Evolutionary conservation across 2,797 vertebrate genomes (phyloP).

Genomic region (Peromyscus melanophrys): DNA sequence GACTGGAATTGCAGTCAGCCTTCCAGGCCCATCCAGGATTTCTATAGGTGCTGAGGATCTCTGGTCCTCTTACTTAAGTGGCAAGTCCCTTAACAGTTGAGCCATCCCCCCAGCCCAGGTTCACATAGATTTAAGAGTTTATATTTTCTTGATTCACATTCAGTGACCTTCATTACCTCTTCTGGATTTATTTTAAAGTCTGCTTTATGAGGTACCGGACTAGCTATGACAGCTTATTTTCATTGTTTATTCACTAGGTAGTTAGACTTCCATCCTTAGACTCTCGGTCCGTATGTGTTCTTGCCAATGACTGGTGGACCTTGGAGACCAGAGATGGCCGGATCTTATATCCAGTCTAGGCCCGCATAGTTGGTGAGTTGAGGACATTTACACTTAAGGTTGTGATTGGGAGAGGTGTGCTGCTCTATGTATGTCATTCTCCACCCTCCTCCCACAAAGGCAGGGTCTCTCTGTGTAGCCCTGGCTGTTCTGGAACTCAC

Average conservation of each 20-base stretch:
- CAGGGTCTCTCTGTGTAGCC: background rate
- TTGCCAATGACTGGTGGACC: background rate
- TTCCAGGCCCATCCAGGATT: background rate
- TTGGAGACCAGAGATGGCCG: background rate
- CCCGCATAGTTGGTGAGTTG: background rate
- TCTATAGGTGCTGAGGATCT: background rate
- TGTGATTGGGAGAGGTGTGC: background rate
- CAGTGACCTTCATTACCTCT: background rate
- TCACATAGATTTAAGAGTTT: background rate
- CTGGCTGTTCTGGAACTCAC: background rate
- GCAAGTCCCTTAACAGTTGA: background rate
- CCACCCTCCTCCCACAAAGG: background rate
- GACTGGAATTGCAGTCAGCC: background rate
- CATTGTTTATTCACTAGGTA: background rate
- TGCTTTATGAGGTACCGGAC: background rate
- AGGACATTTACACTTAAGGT: background rate
- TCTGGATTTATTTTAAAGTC: background rate
- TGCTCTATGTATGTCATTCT: background rate
- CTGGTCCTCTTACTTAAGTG: background rate
- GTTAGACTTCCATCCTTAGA: background rate
- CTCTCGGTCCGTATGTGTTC: background rate
- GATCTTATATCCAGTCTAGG: background rate
- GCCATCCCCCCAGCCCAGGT: background rate
- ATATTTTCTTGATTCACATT: background rate
- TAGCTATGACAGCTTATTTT: background rate